Percentiles rank a stretch among this genome's conserved stretches.
These are phyloP conservation scores for Brevimyrus niger DNA, from an alignment of 2,113 vertebrate genomes.

Conservation along the genomic window DNA sequence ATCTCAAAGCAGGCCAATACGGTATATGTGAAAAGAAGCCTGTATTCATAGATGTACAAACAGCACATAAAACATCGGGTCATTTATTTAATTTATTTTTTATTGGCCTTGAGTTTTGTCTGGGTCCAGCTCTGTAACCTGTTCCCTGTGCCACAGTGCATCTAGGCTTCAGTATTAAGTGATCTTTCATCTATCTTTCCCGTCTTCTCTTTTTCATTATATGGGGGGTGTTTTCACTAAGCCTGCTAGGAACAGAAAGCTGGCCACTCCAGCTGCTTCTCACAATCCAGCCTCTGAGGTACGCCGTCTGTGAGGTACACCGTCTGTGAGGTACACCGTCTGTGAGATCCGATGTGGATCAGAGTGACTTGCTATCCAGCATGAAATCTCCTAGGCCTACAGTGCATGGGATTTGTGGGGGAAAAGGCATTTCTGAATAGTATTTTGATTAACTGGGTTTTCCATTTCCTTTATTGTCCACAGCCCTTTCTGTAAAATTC, in stretches of 20 bases:
- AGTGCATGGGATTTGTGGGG: neutral
- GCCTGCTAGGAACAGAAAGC: neutral
- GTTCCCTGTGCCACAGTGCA: neutral
- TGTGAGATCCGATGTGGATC: neutral
- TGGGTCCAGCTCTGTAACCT: neutral
- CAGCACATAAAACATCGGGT: neutral
- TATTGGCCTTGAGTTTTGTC: neutral
- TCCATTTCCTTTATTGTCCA: neutral
- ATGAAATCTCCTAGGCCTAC: neutral
- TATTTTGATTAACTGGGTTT: neutral
- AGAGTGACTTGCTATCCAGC: neutral
- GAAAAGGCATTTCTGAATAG: neutral
- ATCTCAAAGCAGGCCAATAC: neutral
- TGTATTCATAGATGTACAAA: neutral
- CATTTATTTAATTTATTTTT: neutral
- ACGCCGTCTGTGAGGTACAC: neutral
- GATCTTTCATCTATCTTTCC: neutral
- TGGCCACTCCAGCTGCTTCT: neutral
- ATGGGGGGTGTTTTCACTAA: neutral
- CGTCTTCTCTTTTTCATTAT: neutral
- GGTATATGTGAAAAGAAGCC: neutral
- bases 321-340: neutral
- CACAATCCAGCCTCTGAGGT: neutral
- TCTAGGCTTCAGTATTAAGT: neutral
- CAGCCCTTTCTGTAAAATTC: neutral